A percentile compares a stretch with the other conserved stretches of the same genome.
These are phyloP conservation scores for Orthonevra nobilis DNA, from an alignment of 2,888 invertebrate genomes.

Conservation along the genomic window DNA sequence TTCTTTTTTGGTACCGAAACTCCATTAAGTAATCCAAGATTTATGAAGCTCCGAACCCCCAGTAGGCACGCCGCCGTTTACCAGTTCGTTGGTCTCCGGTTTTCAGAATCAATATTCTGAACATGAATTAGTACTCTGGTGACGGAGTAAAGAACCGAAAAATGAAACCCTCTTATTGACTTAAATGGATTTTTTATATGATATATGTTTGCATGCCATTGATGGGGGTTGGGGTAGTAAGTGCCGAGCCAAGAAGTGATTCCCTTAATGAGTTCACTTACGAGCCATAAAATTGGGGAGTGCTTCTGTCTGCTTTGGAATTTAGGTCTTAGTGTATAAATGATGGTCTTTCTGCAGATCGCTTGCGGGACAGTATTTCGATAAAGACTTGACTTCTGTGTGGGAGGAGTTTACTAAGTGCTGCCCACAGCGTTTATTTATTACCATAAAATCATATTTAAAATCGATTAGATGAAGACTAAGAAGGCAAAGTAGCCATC, in stretches of 20 bases:
- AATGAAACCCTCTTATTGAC: background rate
- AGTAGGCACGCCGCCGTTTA: too few relatives aligned
- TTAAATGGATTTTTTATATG: conserved; percentile 18
- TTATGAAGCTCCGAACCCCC: conserved; percentile 1
- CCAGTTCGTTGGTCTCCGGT: conserved; percentile 5
- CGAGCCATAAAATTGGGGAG: conserved; percentile 32
- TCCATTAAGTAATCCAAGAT: conserved; percentile 17
- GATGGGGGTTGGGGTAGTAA: background rate
- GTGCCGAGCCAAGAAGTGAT: conserved; percentile 2
- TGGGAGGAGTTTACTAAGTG: too few relatives aligned
- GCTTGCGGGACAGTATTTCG: too few relatives aligned
- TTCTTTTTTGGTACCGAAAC: background rate
- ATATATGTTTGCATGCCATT: background rate
- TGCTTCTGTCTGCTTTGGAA: conserved; percentile 23
- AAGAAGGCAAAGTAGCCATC: too few relatives aligned
- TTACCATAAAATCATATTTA: too few relatives aligned
- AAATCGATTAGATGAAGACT: too few relatives aligned
- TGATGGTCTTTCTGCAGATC: too few relatives aligned
- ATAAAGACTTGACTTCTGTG: too few relatives aligned
- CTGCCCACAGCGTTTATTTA: too few relatives aligned
- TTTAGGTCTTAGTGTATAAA: too few relatives aligned
- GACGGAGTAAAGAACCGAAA: background rate
- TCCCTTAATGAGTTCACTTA: conserved; percentile 40
- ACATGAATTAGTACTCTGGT: background rate
- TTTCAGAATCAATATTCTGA: conserved; percentile 14